Evolutionary conservation across 1,140 invertebrate species (phyloP).

Genomic region (Radopholus similis): DNA sequence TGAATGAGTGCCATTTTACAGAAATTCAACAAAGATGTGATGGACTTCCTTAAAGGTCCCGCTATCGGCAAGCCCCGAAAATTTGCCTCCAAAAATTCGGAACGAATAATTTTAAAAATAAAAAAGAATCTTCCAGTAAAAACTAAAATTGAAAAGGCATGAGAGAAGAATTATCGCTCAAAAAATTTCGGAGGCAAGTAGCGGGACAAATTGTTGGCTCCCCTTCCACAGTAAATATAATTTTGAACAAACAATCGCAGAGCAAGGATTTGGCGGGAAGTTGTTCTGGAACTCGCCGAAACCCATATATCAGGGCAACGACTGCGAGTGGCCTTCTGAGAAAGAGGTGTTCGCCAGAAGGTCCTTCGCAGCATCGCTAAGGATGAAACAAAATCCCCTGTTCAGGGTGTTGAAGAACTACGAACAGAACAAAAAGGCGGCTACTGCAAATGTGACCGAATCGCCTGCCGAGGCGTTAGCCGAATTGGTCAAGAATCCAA

Average conservation of each 20-base stretch:
- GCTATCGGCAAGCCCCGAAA: too few species aligned
- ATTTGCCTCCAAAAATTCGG: too few species aligned
- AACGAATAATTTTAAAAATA: too few species aligned
- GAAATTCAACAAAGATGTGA: constrained; percentile 60
- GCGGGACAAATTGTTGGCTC: too few species aligned
- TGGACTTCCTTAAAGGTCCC: constrained; percentile 48
- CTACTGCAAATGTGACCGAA: constrained; percentile 41
- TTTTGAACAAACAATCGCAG: not conserved
- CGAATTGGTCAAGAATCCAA: constrained; percentile 57
- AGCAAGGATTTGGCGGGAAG: constrained; percentile 54
- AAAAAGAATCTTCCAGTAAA: not conserved
- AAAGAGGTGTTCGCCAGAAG: constrained; percentile 59
- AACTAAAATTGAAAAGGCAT: too few species aligned
- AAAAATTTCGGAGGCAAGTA: too few species aligned
- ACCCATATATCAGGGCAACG: constrained; percentile 59
- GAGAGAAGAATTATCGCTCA: too few species aligned
- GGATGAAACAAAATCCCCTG: constrained; percentile 17
- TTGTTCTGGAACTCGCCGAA: constrained; percentile 59
- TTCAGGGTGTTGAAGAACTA: constrained; percentile 59
- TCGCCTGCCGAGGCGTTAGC: constrained; percentile 46
- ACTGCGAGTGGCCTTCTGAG: constrained; percentile 59
- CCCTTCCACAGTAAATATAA: too few species aligned
- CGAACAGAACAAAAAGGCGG: constrained; percentile 38
- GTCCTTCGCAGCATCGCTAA: constrained; percentile 22
- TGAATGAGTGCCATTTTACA: constrained; percentile 33